phyloP scores from a whole-genome alignment of 2,113 vertebrate genomes.

The Tursiops truncatus region DNA sequence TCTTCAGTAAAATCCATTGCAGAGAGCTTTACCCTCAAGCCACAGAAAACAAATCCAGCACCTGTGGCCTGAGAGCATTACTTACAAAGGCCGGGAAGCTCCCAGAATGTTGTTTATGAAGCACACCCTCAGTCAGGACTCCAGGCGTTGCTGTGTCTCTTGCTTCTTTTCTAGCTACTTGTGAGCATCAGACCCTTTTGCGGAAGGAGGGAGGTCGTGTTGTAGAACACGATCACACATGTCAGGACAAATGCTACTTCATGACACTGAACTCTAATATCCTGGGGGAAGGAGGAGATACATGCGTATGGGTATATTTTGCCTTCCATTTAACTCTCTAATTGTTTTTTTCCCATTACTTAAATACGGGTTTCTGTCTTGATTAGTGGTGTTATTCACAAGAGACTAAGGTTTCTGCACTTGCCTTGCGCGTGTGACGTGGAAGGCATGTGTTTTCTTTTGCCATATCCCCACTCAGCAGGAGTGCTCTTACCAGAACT shows the following conservation, averaged over 20 bases:
- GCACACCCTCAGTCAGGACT: background rate
- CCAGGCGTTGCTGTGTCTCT: background rate
- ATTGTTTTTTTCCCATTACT: background rate
- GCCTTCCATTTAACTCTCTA: slow-evolving; percentile 32
- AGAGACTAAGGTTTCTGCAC: background rate
- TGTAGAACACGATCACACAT: background rate
- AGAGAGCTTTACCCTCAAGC: slow-evolving; percentile 74
- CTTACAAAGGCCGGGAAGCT: slow-evolving; percentile 60
- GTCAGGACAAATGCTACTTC: background rate
- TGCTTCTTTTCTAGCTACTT: background rate
- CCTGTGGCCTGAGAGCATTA: slow-evolving; percentile 65
- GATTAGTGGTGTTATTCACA: background rate
- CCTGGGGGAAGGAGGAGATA: background rate
- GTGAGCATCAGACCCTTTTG: background rate
- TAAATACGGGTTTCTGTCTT: slow-evolving; percentile 32
- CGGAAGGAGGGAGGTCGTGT: background rate
- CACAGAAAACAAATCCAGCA: slow-evolving; percentile 67
- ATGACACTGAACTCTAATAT: background rate
- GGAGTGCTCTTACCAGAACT: background rate
- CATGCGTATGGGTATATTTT: background rate
- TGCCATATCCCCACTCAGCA: background rate
- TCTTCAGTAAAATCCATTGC: slow-evolving; percentile 72
- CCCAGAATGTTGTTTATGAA: slow-evolving; percentile 57
- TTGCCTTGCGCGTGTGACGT: background rate
- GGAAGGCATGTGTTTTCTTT: slow-evolving; percentile 20